phyloP scores from a whole-genome alignment of 2,113 vertebrate species.

The Tetrao urogallus region DNA sequence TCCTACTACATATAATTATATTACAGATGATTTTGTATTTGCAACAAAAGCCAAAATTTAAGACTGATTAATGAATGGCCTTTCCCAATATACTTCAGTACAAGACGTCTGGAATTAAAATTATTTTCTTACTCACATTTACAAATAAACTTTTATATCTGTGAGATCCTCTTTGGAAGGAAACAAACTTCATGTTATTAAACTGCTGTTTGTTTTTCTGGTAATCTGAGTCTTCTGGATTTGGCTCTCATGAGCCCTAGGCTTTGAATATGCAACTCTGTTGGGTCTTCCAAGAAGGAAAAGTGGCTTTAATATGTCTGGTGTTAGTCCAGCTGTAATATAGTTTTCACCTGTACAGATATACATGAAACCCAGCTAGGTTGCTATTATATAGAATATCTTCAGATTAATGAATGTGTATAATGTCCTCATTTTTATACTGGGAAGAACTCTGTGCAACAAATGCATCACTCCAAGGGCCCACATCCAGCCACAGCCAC shows the following conservation, averaged over 20 bases:
- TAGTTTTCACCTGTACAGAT: background rate
- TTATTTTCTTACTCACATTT: background rate
- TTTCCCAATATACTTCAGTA: no score
- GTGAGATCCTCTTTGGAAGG: no score
- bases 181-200: background rate
- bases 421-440: background rate
- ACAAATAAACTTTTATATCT: background rate
- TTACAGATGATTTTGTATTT: no score
- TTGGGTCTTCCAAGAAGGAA: no score
- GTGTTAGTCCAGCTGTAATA: background rate
- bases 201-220: background rate
- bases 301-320: background rate
- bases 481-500: background rate
- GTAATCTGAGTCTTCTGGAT: background rate
- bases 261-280: background rate
- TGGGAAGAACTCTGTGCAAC: background rate
- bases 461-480: background rate
- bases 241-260: background rate
- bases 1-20: no score
- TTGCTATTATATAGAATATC: background rate
- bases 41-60: no score
- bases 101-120: no score
- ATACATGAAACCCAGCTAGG: background rate
- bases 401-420: background rate
- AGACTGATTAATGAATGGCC: no score